phyloP scores from a whole-genome alignment of 2,797 vertebrate species.

The Thalassophryne amazonica region DNA sequence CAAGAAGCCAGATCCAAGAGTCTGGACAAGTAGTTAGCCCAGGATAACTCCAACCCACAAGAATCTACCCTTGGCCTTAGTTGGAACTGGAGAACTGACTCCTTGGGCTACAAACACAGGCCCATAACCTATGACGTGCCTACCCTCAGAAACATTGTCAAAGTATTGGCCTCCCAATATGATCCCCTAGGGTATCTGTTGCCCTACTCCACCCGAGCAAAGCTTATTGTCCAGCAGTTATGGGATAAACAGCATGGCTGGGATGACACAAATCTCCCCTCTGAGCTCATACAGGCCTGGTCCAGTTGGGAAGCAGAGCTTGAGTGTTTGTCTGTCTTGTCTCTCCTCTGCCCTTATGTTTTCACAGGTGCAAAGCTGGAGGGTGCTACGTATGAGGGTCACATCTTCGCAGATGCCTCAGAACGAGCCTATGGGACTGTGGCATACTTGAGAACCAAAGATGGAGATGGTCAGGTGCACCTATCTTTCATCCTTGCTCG shows the following conservation, averaged over 20 bases:
- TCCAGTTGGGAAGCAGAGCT: conserved; percentile 9
- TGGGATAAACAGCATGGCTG: too few species aligned
- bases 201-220: too few species aligned
- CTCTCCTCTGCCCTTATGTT: not conserved
- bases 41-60: not conserved
- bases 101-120: not conserved
- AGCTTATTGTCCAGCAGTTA: too few species aligned
- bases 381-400: not conserved
- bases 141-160: conserved; percentile 5
- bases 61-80: not conserved
- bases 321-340: not conserved
- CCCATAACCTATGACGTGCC: not conserved
- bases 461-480: not conserved
- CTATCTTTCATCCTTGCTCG: conserved; percentile 1
- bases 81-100: conserved; percentile 1
- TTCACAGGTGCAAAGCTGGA: not conserved
- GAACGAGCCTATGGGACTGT: conserved; percentile 10
- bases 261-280: too few species aligned
- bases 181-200: conserved; percentile 19
- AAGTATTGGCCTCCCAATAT: conserved; percentile 7
- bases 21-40: not conserved
- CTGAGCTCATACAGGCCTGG: too few species aligned
- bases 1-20: not conserved
- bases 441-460: conserved; percentile 9
- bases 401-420: conserved; percentile 12